These are phyloP conservation scores for Syngnathoides biaculeatus DNA, from an alignment of 2,113 vertebrate genomes.

Conservation along the genomic window DNA sequence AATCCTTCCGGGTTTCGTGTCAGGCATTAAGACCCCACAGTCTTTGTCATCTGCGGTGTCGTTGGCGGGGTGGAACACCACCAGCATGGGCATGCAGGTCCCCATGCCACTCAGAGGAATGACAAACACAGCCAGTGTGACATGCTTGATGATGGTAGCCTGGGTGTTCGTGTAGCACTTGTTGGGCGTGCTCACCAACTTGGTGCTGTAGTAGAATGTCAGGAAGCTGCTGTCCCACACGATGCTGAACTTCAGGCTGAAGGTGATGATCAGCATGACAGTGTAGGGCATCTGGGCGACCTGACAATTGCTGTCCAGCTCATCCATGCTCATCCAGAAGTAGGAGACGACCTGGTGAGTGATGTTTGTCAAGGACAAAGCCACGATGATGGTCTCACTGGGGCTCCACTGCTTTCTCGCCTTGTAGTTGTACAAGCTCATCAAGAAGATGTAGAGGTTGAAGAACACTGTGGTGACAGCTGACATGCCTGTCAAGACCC, in stretches of 20 bases:
- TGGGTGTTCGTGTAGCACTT: constrained; percentile 66
- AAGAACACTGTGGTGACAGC: constrained; percentile 65
- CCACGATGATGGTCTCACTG: constrained; percentile 65
- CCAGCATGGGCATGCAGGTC: constrained; percentile 58
- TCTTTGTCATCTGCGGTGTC: not conserved
- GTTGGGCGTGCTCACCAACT: constrained; percentile 68
- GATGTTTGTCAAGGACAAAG: constrained; percentile 48
- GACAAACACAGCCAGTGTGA: constrained; percentile 42
- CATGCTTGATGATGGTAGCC: constrained; percentile 63
- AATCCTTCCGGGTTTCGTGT: not conserved
- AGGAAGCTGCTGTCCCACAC: constrained; percentile 73
- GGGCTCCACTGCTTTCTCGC: constrained; percentile 59
- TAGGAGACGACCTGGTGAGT: constrained; percentile 62
- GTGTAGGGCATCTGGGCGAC: constrained; percentile 27
- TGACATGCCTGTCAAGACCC: constrained; percentile 57
- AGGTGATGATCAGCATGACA: constrained; percentile 46
- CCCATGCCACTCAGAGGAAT: constrained; percentile 57
- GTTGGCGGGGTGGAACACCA: constrained; percentile 36
- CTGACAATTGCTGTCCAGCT: constrained; percentile 52
- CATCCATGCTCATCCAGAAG: constrained; percentile 68
- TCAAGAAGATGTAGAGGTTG: constrained; percentile 66
- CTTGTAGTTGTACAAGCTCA: constrained; percentile 50
- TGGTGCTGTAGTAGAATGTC: constrained; percentile 74
- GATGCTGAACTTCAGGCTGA: constrained; percentile 69
- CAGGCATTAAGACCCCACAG: constrained; percentile 52